A percentile compares a stretch with the other conserved stretches of the same genome.
phyloP scores from a whole-genome alignment of 2,113 vertebrate species.

The Accipiter virgatus region DNA sequence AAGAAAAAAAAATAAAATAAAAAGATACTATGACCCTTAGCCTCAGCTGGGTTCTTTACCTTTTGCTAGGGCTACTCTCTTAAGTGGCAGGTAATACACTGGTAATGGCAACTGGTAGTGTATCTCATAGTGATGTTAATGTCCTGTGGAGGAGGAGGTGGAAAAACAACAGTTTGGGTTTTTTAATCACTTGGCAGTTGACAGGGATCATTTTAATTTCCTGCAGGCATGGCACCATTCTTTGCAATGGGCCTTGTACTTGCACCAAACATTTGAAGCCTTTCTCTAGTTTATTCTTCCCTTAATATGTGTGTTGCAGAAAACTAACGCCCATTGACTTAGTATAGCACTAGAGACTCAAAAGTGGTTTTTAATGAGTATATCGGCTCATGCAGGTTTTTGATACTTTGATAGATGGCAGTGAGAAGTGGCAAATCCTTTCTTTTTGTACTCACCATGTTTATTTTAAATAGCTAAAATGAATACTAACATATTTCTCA shows the following conservation, averaged over 20 bases:
- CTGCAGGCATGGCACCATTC: not conserved
- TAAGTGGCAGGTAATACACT: not conserved
- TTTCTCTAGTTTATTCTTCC: not conserved
- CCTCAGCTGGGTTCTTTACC: not conserved
- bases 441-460: not conserved
- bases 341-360: not conserved
- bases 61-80: not conserved
- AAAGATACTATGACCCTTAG: not conserved
- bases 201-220: not conserved
- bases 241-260: not conserved
- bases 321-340: not conserved
- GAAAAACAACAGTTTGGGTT: accelerated
- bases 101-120: not conserved
- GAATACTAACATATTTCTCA: not conserved
- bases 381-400: not conserved
- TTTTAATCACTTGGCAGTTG: not conserved
- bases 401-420: not conserved
- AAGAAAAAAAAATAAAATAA: not conserved
- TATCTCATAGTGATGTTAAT: not conserved
- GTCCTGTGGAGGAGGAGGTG: not conserved
- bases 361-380: not conserved
- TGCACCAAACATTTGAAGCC: not conserved
- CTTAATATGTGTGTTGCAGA: not conserved
- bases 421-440: not conserved
- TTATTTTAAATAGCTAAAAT: not conserved